Base-by-base conservation (phyloP, 2,888 invertebrate species). In the Dolomedes plantarius region DNA sequence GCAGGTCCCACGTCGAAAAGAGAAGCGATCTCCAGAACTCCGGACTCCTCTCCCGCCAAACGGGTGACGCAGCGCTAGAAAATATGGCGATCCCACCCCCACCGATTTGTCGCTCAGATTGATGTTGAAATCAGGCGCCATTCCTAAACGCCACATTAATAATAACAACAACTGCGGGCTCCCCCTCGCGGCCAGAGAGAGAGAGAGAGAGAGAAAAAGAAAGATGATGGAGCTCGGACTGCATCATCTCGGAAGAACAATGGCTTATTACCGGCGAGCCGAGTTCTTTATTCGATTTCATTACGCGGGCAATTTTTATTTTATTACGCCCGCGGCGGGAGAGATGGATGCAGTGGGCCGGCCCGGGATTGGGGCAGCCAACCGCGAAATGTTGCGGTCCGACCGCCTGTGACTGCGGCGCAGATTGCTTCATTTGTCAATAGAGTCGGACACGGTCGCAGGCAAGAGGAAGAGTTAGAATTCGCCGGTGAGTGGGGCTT, bases 381-480 rank as follows among this genome's bases (percentile, higher is more conserved):
- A 78, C 56, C 83, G 83, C 83, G 83, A 85, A 85, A 85, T 85
- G 83, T 85, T 77, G 77, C 83, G 83, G 83, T 85, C 72, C 83
- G 73, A 56, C 83, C 77, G 83, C 77, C 77, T 85, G 83, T 85
- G 83, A 85, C 83, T 85, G 36, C 65, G 83, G 77, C 83, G 83
- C 76, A 85, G 83, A 85, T 85, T 85, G 83, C 83, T 85, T 85
- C 83, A 85, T 85, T 85, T 85, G 83, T 85, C 83, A 85, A 85
- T 85, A 85, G 62, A 23, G 5, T 3, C 16, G 36, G 6, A n/a
- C n/a, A n/a, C n/a, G n/a, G 6, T 36, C 6, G 36, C 6, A n/a
- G n/a, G n/a, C n/a, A n/a, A n/a, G n/a, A n/a, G n/a, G n/a, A n/a
- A n/a, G n/a, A n/a, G n/a, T n/a, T n/a, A n/a, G n/a, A n/a, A n/a